A percentile compares a stretch with the other conserved stretches of the same genome.
phyloP scores from a whole-genome alignment of 2,888 invertebrate genomes.

The Melanargia galathea region DNA sequence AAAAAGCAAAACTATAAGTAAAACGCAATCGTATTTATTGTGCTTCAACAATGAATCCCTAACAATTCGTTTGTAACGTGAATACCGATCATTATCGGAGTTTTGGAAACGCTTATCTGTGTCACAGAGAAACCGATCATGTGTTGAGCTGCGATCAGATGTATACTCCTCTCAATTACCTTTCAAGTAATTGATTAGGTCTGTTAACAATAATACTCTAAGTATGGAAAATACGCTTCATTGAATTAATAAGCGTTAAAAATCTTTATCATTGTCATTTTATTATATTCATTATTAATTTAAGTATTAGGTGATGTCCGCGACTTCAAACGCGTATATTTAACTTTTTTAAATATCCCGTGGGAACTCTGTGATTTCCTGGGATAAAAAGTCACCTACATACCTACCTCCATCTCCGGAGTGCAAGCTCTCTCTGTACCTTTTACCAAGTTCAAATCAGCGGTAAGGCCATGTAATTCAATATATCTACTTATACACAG shows the following conservation, averaged over 20 bases:
- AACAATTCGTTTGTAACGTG: conserved; percentile 75
- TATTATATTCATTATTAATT: too few relatives aligned
- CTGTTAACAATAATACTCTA: conserved; percentile 14
- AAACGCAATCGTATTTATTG: conserved; percentile 76
- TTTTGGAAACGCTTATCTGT: conserved; percentile 70
- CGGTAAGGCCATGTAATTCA: too few relatives aligned
- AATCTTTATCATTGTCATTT: background rate
- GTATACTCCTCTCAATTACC: conserved; percentile 69
- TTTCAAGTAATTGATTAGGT: conserved; percentile 40
- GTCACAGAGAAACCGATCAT: conserved; percentile 66
- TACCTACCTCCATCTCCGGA: too few relatives aligned
- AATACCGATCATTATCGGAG: conserved; percentile 78
- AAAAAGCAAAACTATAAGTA: conserved; percentile 64
- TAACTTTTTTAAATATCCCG: too few relatives aligned
- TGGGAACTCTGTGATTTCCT: too few relatives aligned
- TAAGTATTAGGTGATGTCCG: too few relatives aligned
- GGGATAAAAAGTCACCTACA: too few relatives aligned
- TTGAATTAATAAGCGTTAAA: background rate
- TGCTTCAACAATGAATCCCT: conserved; percentile 60
- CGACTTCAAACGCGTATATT: too few relatives aligned
- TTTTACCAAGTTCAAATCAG: too few relatives aligned
- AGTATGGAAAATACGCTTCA: conserved; percentile 1
- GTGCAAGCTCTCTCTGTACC: too few relatives aligned
- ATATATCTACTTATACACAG: too few relatives aligned
- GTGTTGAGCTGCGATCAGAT: conserved; percentile 60